Evolutionary conservation across 2,888 invertebrate species (phyloP), one percentile per base, ranked within the genome.

Genomic region (Phyllotreta striolata): DNA sequence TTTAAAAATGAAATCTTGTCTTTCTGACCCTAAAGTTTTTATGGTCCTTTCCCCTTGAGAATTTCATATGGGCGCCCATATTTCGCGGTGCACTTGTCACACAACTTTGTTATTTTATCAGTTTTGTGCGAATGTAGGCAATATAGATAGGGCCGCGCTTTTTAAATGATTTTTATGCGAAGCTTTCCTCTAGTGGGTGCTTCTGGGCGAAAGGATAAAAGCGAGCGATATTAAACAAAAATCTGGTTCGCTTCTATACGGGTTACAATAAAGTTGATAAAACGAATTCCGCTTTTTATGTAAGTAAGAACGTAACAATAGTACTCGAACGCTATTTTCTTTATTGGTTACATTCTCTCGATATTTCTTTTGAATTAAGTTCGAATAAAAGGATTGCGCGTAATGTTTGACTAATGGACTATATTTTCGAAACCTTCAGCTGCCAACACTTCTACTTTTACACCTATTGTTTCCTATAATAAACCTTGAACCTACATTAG

Each of bases 401-500:
- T 41, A n/a, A 41, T 41, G 41, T 49, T 49, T 49, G n/a, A 37
- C 37, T 49, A 49, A 35, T 49, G 12, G 34, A 10, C 38, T 12
- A 39, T 39, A 37, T 52, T 40, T 57, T 49, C 10, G 12, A 51
- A 58, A 40, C 40, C 37, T 57, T 35, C 46, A 7, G 3, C 24
- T 58, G 40, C 49, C 58, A 47, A 58, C 58, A 58, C 49, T 10
- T 38, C 39, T 58, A 49, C 41, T 58, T 58, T 57, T 44, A 43
- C 44, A 39, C 24, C 44, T 55, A 56, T 60, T 64, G 56, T 61
- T 57, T 52, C 56, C 56, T 61, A 52, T 52, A 49, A 43, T 44
- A 41, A 56, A 61, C 64, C 64, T 64, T 64, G 64, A 64, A 64
- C 61, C 64, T 41, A 61, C 64, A 55, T 64, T 56, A 41, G 56